Base-by-base conservation (phyloP, 2,888 invertebrate genomes). In the Cephus pulcher region DNA sequence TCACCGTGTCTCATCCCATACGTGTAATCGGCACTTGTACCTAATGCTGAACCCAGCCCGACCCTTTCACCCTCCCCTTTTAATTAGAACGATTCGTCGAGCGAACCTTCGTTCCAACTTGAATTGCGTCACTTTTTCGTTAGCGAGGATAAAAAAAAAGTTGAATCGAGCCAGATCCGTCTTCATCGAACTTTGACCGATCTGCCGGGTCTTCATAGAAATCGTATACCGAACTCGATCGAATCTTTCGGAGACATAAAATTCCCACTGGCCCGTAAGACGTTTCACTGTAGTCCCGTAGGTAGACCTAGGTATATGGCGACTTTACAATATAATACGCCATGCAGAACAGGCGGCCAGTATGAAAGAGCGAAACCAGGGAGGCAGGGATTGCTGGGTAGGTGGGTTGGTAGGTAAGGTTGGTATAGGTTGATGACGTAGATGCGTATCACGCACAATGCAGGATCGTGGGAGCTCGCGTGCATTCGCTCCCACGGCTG, bases 401-500 rank as follows among this genome's bases (percentile, higher is more conserved):
- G 74, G 80, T 80, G 79, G 77, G 80, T 81, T 79, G 80, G 80
- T 87, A 87, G 89, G 88, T 86, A 1, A 73, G 73, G 73, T 33
- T 56, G 37, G 56, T 33, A 34, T n/a, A 11, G 56, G 34, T 89
- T 87, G 88, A 89, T 89, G 88, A 89, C 87, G 88, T 88, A 90
- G 89, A 90, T 90, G 88, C 85, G 88, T 89, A 90, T 89, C 89
- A 85, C 85, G 84, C 85, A 88, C 87, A 88, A 78, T 74, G 74
- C 74, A 82, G 81, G 80, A 85, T 88, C 88, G 90, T 90, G 90
- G 87, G 90, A 90, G 87, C 89, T 85, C 84, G 86, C 83, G 84
- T 84, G 87, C 87, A 83, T 86, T 88, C 87, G 89, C 87, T 90
- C 90, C 89, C 90, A 90, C 90, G 89, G 89, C 88, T 86, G 85